Evolutionary conservation across 2,888 invertebrate genomes (phyloP).

Genomic region (Criorhina ranunculi): DNA sequence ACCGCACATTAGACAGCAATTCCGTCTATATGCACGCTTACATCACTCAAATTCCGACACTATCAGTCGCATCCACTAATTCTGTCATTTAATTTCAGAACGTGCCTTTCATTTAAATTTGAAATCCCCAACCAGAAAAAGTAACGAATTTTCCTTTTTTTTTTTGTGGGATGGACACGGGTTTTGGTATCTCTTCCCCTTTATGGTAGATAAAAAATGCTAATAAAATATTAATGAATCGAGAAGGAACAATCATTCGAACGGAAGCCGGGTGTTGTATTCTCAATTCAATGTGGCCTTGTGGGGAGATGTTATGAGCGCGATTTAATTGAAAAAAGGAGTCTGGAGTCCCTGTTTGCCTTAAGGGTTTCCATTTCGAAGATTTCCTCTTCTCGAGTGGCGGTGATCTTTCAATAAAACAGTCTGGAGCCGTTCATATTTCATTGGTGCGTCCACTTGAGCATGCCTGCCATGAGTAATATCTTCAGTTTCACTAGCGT

Average conservation of each 20-base stretch:
- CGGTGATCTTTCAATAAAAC: neutral
- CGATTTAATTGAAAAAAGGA: conserved; percentile 37
- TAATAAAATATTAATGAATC: conserved; percentile 51
- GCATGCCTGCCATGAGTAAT: neutral
- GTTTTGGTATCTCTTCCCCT: conserved; percentile 2
- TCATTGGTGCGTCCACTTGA: conserved; percentile 42
- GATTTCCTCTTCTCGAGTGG: conserved; percentile 41
- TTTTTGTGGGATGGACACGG: too few relatives aligned
- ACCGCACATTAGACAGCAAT: too few relatives aligned
- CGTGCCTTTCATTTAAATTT: conserved; percentile 43
- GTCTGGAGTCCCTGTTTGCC: conserved; percentile 21
- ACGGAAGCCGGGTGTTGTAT: conserved; percentile 52
- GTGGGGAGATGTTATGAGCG: conserved; percentile 23
- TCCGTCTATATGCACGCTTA: neutral
- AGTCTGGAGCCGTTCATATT: conserved; percentile 17
- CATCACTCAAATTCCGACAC: conserved; percentile 34
- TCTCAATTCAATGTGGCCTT: conserved; percentile 34
- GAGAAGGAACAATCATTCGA: conserved; percentile 6
- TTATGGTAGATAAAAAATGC: conserved; percentile 15
- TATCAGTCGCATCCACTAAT: conserved; percentile 22
- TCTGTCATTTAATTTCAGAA: conserved; percentile 44
- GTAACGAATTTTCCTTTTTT: conserved; percentile 6
- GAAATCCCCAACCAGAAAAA: conserved; percentile 12
- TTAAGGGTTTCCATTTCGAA: conserved; percentile 46
- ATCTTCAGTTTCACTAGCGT: conserved; percentile 51